Conservation (phyloP, 2,888 invertebrate genomes). For the Andrena hattorfiana region DNA sequence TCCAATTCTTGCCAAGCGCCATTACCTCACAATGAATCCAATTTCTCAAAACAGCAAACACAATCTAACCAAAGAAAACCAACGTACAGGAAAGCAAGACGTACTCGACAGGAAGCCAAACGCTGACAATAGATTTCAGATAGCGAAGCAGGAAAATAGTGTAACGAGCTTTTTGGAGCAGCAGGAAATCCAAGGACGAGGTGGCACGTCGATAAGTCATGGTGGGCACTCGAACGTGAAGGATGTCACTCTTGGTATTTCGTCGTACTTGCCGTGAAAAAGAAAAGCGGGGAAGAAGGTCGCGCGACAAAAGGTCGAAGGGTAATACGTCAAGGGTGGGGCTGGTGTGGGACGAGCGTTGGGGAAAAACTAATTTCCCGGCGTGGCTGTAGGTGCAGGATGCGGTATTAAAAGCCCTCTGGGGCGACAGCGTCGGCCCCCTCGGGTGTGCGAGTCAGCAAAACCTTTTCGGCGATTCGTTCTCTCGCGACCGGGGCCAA, state of each 20-base stretch:
- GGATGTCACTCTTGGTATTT: slow-evolving; percentile 33
- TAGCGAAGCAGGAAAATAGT: no score
- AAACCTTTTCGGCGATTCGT: slow-evolving; percentile 80
- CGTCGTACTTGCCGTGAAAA: slow-evolving; percentile 18
- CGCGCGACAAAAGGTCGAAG: slow-evolving; percentile 65
- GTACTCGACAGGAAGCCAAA: no score
- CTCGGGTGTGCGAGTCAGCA: slow-evolving; percentile 73
- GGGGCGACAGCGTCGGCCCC: slow-evolving; percentile 35
- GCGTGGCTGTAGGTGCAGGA: slow-evolving; percentile 58
- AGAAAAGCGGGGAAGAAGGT: slow-evolving; percentile 45
- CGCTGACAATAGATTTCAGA: no score
- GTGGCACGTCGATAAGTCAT: slow-evolving; percentile 32
- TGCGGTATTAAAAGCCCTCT: slow-evolving; percentile 76
- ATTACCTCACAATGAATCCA: no score
- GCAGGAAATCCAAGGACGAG: slow-evolving; percentile 36
- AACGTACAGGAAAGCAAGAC: no score
- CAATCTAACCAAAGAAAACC: no score
- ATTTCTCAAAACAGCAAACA: no score
- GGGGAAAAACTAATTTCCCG: slow-evolving; percentile 79
- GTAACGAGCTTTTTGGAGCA: no score
- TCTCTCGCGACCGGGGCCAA: slow-evolving; percentile 50
- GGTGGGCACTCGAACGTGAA: neutral
- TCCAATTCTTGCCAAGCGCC: no score
- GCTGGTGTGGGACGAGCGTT: slow-evolving; percentile 10
- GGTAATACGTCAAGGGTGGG: slow-evolving; percentile 63